These are phyloP conservation scores for Epinephelus coioides DNA, from an alignment of 2,797 vertebrate genomes.

Conservation along the genomic window DNA sequence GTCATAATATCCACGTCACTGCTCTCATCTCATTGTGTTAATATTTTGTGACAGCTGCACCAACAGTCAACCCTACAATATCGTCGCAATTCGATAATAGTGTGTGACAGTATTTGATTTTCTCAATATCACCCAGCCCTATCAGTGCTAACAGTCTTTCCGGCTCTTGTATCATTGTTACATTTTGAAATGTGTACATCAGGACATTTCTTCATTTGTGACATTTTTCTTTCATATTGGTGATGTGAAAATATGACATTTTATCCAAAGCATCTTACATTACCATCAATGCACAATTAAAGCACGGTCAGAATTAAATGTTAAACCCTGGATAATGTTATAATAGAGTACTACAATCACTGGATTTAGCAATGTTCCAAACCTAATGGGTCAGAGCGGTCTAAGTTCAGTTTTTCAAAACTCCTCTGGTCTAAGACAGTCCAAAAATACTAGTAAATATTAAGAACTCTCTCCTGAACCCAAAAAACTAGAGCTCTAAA, in stretches of 20 bases:
- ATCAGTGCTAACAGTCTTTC: not conserved
- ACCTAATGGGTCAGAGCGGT: not conserved
- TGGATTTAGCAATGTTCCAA: not conserved
- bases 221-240: not conserved
- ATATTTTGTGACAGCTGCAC: too few relatives aligned
- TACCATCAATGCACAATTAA: not conserved
- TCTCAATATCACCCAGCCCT: too few relatives aligned
- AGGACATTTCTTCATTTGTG: not conserved
- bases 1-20: not conserved
- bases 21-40: too few relatives aligned
- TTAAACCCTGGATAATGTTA: not conserved
- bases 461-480: too few relatives aligned
- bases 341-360: not conserved
- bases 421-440: too few relatives aligned
- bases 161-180: not conserved
- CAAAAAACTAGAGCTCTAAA: too few relatives aligned
- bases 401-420: not conserved
- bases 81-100: too few relatives aligned
- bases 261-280: not conserved
- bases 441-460: too few relatives aligned
- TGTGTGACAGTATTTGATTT: too few relatives aligned
- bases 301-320: not conserved
- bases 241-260: not conserved
- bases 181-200: not conserved
- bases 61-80: too few relatives aligned